Evolutionary conservation across 2,113 vertebrate genomes (phyloP).

Genomic region (Mixornis gularis): DNA sequence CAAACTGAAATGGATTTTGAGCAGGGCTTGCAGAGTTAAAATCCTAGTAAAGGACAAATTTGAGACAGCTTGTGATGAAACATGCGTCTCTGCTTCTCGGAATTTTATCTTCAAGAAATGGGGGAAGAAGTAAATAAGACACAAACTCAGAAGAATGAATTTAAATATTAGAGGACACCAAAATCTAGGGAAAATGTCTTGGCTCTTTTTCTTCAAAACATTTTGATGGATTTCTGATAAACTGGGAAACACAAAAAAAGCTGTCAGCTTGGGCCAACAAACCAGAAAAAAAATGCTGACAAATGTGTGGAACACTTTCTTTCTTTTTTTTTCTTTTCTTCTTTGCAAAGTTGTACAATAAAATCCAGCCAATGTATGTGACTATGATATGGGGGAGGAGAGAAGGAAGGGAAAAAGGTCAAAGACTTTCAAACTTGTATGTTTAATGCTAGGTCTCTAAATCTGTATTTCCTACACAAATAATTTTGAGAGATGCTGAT

Average conservation of each 20-base stretch:
- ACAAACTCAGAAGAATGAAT: neutral
- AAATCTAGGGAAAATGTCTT: neutral
- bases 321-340: neutral
- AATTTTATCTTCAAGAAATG: neutral
- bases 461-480: neutral
- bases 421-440: neutral
- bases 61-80: neutral
- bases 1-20: neutral
- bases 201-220: neutral
- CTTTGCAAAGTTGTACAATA: neutral
- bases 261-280: neutral
- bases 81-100: neutral
- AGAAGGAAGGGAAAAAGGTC: neutral
- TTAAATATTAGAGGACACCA: neutral
- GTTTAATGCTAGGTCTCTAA: neutral
- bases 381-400: neutral
- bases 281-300: neutral
- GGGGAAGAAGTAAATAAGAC: neutral
- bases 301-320: neutral
- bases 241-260: neutral
- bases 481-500: neutral
- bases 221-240: constrained; percentile 10
- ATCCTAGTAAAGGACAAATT: neutral
- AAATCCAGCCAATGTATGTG: neutral
- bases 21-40: neutral